phyloP scores from a whole-genome alignment of 2,113 vertebrate species.

The Chlamydotis undulata region DNA sequence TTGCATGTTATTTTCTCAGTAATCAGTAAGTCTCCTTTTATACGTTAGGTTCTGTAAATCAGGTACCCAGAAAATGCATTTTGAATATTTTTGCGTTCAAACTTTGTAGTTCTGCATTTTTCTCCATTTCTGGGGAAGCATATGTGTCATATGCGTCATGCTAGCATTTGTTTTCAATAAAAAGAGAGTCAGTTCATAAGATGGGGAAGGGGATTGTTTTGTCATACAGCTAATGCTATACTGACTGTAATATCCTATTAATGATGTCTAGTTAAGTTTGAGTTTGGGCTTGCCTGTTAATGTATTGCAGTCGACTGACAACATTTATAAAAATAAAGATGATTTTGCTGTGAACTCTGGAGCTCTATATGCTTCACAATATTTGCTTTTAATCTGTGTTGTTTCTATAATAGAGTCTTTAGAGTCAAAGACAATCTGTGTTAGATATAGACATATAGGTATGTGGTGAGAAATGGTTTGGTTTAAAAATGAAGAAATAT shows the following conservation, averaged over 20 bases:
- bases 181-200: not conserved
- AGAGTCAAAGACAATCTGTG: not conserved
- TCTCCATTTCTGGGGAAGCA: not conserved
- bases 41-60: not conserved
- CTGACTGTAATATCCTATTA: not conserved
- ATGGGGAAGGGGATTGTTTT: not conserved
- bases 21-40: not conserved
- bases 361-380: not conserved
- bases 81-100: not conserved
- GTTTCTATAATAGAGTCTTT: not conserved
- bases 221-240: not conserved
- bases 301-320: not conserved
- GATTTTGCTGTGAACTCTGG: not conserved
- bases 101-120: not conserved
- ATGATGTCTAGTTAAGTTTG: not conserved
- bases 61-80: not conserved
- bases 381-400: not conserved
- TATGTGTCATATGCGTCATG: rapidly evolving
- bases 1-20: not conserved
- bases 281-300: not conserved
- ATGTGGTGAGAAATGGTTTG: not conserved
- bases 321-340: not conserved
- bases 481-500: not conserved
- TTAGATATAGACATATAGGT: not conserved
- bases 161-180: not conserved